These are phyloP conservation scores for Phaenicophaeus curvirostris DNA, from an alignment of 2,797 vertebrate genomes.

Conservation along the genomic window DNA sequence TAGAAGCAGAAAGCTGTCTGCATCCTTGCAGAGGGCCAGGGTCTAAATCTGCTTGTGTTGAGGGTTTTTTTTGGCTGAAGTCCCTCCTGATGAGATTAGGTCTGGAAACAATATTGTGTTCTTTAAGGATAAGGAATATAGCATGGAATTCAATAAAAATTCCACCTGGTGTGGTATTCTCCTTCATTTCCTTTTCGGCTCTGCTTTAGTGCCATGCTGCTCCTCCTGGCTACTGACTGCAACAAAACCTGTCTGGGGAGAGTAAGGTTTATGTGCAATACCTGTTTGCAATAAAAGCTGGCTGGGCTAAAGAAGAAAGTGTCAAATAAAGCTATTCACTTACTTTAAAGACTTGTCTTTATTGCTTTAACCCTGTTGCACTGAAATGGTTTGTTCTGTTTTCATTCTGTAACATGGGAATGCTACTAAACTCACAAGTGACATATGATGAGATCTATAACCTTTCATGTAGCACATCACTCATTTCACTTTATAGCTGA, in stretches of 20 bases:
- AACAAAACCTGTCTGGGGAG: background rate
- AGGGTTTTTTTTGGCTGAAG: background rate
- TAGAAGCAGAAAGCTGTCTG: background rate
- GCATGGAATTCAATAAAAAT: conserved; percentile 32
- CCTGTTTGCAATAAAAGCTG: background rate
- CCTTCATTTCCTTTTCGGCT: conserved; percentile 45
- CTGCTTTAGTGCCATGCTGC: background rate
- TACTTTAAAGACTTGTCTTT: background rate
- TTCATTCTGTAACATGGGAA: background rate
- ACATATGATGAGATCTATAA: accelerated
- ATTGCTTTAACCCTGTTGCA: background rate
- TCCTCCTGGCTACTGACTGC: background rate
- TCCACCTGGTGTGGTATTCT: background rate
- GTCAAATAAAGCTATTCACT: background rate
- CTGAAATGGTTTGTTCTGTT: background rate
- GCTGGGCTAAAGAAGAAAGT: background rate
- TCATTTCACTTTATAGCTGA: background rate
- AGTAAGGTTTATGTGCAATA: background rate
- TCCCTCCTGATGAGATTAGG: background rate
- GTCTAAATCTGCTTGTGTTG: background rate
- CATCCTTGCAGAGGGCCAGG: background rate
- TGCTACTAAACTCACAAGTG: background rate
- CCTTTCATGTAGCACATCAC: background rate
- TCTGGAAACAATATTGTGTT: background rate
- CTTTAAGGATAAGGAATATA: background rate